Conservation (phyloP, 2,888 invertebrate species). For the Argyra leucocephala region DNA sequence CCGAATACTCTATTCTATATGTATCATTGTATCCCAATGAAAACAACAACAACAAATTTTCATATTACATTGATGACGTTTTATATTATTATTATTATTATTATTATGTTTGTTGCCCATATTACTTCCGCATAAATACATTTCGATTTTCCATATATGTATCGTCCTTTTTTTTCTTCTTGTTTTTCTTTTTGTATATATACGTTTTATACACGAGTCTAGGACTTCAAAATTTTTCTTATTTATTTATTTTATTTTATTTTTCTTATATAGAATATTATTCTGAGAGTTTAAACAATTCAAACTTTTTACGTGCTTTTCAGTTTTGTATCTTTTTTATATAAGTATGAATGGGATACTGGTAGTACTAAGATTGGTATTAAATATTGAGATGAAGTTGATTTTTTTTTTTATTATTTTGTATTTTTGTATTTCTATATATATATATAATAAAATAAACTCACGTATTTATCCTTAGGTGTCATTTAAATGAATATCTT, state of each 20-base stretch:
- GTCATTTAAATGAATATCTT: background rate
- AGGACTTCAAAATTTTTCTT: background rate
- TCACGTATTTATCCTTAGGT: background rate
- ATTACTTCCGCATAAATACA: constrained; percentile 3
- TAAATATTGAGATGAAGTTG: too few relatives aligned
- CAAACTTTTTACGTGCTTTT: background rate
- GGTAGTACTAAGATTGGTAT: background rate
- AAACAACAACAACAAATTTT: background rate
- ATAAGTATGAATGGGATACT: too few relatives aligned
- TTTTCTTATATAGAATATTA: too few relatives aligned
- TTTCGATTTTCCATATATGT: background rate
- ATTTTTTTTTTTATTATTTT: background rate
- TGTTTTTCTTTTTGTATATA: background rate
- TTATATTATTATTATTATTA: background rate
- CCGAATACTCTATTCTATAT: background rate
- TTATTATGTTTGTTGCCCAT: background rate
- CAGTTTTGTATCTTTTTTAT: too few relatives aligned
- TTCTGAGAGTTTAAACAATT: background rate
- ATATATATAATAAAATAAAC: background rate
- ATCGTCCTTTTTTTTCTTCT: background rate
- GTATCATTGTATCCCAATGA: background rate
- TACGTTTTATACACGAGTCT: too few relatives aligned
- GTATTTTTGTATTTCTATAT: background rate
- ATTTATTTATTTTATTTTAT: too few relatives aligned
- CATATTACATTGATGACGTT: background rate